These are phyloP conservation scores for Julus scanicus DNA, from an alignment of 2,888 invertebrate genomes.

Conservation along the genomic window DNA sequence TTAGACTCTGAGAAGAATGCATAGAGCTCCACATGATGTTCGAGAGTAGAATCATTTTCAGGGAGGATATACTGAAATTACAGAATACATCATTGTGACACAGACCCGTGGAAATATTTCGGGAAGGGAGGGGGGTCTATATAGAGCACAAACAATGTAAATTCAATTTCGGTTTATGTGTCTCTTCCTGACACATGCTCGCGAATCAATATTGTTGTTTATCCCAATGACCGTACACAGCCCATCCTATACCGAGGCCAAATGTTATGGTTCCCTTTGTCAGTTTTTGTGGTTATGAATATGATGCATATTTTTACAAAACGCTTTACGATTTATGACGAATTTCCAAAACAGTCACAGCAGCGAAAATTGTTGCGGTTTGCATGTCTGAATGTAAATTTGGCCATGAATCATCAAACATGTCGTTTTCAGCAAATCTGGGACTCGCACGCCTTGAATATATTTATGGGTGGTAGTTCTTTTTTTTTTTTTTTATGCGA, in stretches of 20 bases:
- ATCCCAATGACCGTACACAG: neutral
- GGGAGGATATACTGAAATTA: neutral
- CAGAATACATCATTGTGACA: neutral
- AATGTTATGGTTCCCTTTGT: neutral
- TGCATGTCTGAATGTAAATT: conserved; percentile 19
- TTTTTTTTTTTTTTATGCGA: neutral
- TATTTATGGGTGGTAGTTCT: neutral
- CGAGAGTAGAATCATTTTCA: neutral
- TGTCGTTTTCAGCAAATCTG: conserved; percentile 1
- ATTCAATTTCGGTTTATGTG: neutral
- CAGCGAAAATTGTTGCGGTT: neutral
- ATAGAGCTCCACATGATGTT: neutral
- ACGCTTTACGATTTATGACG: neutral
- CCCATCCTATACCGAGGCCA: neutral
- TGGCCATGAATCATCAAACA: neutral
- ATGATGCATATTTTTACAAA: neutral
- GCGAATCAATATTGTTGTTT: neutral
- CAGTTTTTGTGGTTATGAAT: neutral
- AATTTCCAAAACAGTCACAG: neutral
- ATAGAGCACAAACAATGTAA: neutral
- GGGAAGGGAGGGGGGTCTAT: neutral
- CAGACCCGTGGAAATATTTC: neutral
- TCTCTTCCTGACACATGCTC: neutral
- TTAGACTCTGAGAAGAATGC: neutral
- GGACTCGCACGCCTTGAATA: neutral